These are phyloP conservation scores for Galerucella pusilla DNA, from an alignment of 2,888 invertebrate genomes.

Conservation along the genomic window DNA sequence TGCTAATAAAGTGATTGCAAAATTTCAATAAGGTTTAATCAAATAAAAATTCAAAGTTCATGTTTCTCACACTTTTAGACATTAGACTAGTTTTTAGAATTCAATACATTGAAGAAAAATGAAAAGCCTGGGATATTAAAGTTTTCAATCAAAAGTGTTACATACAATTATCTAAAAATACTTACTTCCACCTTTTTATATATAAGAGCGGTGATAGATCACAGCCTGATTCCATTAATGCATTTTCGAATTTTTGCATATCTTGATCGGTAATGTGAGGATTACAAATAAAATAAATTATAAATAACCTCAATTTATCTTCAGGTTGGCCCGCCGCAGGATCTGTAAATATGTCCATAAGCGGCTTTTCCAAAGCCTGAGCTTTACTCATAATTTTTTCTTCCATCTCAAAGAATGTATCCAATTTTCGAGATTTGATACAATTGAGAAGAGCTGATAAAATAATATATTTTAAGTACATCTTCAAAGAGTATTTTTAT, in stretches of 20 bases:
- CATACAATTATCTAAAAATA: constrained; percentile 45
- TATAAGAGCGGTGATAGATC: constrained; percentile 88
- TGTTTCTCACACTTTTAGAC: too few relatives aligned
- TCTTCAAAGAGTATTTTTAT: too few relatives aligned
- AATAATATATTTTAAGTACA: not conserved
- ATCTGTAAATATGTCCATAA: constrained; percentile 90
- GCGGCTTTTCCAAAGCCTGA: constrained; percentile 76
- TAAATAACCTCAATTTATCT: constrained; percentile 92
- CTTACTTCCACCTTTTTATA: constrained; percentile 92
- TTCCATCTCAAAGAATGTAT: constrained; percentile 97
- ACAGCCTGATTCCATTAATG: constrained; percentile 83
- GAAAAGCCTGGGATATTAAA: not conserved
- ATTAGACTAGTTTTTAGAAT: too few relatives aligned
- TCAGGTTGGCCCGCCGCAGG: constrained; percentile 88
- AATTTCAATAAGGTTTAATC: too few relatives aligned
- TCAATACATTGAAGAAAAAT: too few relatives aligned
- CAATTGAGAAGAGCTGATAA: constrained; percentile 77
- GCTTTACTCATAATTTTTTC: constrained; percentile 96
- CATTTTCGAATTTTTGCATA: constrained; percentile 84
- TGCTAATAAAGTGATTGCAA: too few relatives aligned
- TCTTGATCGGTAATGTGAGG: constrained; percentile 84
- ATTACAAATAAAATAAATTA: constrained; percentile 91
- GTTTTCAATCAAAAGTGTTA: not conserved
- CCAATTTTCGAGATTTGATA: constrained; percentile 90
- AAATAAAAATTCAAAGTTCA: too few relatives aligned